Evolutionary conservation across 2,888 invertebrate genomes (phyloP).

Genomic region (Sepiola atlantica): DNA sequence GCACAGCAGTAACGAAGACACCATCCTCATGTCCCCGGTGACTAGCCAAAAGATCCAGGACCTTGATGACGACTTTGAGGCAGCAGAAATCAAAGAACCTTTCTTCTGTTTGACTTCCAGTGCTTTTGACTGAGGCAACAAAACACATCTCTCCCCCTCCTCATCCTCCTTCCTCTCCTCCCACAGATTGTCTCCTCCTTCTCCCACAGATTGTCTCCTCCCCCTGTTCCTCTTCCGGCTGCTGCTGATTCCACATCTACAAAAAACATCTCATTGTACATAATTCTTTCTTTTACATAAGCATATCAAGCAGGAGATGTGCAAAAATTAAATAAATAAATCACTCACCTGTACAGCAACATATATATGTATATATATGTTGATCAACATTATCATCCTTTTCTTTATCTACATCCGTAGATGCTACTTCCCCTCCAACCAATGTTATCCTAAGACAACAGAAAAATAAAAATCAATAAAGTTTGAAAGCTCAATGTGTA

Average conservation of each 20-base stretch:
- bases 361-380: background rate
- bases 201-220: too few relatives aligned
- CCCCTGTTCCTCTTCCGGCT: background rate
- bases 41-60: background rate
- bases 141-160: background rate
- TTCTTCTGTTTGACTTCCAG: background rate
- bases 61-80: background rate
- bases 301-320: background rate
- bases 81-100: background rate
- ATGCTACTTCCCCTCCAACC: background rate
- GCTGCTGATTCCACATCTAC: background rate
- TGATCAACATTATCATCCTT: background rate
- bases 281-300: background rate
- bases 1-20: conserved; percentile 22
- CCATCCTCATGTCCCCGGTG: conserved; percentile 32
- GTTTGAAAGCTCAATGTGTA: background rate
- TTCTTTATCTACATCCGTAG: background rate
- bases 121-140: background rate
- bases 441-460: background rate
- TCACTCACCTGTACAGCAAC: background rate
- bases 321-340: background rate
- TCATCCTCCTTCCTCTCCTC: too few relatives aligned
- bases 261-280: background rate
- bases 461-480: background rate
- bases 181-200: too few relatives aligned